Evolutionary conservation across 2,888 invertebrate species (phyloP).

Genomic region (Pristionchus maxplancki): DNA sequence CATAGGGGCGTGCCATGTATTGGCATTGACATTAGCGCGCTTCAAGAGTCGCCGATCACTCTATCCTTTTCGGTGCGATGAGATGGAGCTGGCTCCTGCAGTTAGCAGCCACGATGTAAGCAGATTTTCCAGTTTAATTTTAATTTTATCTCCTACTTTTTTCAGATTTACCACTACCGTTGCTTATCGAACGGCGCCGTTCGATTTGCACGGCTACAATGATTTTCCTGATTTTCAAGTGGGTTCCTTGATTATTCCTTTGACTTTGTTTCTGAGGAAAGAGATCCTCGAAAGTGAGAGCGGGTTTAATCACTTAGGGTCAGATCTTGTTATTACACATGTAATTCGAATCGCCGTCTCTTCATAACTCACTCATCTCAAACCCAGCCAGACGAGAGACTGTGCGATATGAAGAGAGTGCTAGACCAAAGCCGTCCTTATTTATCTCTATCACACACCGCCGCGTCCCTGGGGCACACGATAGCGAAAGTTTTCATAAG

Average conservation of each 20-base stretch:
- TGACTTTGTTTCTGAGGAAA: neutral
- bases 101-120: too few species aligned
- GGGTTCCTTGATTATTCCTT: neutral
- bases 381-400: too few species aligned
- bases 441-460: neutral
- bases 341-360: too few species aligned
- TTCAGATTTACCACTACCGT: neutral
- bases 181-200: constrained; percentile 23
- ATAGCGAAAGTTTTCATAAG: constrained; percentile 34
- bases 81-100: neutral
- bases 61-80: neutral
- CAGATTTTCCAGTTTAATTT: neutral
- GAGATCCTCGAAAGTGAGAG: neutral
- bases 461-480: neutral
- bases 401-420: too few species aligned
- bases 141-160: neutral
- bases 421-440: too few species aligned
- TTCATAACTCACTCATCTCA: too few species aligned
- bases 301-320: neutral
- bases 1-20: neutral
- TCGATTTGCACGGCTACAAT: constrained; percentile 62
- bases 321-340: neutral
- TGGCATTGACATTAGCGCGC: neutral
- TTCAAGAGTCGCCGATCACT: neutral
- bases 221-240: constrained; percentile 71